phyloP scores from a whole-genome alignment of 1,140 invertebrate species.

The Araneus ventricosus region DNA sequence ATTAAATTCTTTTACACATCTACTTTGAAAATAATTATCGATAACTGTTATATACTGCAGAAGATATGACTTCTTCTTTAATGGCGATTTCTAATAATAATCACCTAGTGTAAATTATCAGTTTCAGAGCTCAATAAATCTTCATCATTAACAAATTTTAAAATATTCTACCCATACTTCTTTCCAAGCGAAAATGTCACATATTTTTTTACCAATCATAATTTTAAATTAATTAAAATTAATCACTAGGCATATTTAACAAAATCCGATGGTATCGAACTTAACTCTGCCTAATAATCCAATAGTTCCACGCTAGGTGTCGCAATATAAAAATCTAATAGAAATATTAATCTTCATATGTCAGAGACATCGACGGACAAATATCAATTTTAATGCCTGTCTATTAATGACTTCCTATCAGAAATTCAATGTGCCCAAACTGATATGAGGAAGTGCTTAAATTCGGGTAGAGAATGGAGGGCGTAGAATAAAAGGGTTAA shows the following conservation, averaged over 20 bases:
- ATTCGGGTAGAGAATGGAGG: background rate
- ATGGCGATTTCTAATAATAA: too few species aligned
- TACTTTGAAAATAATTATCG: too few species aligned
- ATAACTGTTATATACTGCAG: too few species aligned
- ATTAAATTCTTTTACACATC: too few species aligned
- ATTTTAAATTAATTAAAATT: background rate
- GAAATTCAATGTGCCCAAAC: background rate
- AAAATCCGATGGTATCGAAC: background rate
- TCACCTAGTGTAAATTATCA: too few species aligned
- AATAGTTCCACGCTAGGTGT: background rate
- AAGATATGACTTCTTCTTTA: too few species aligned
- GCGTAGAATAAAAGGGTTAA: background rate
- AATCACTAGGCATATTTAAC: background rate
- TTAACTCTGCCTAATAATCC: background rate
- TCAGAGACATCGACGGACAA: background rate
- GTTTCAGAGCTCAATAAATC: too few species aligned
- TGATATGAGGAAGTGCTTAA: background rate
- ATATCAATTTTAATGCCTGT: constrained; percentile 23
- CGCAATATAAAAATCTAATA: background rate
- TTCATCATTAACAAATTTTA: background rate
- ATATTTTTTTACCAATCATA: background rate
- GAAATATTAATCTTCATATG: constrained; percentile 3
- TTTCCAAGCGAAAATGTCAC: background rate
- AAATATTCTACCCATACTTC: background rate
- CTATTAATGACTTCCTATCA: constrained; percentile 20